phyloP scores from a whole-genome alignment of 2,113 vertebrate genomes.

The Tursiops truncatus region DNA sequence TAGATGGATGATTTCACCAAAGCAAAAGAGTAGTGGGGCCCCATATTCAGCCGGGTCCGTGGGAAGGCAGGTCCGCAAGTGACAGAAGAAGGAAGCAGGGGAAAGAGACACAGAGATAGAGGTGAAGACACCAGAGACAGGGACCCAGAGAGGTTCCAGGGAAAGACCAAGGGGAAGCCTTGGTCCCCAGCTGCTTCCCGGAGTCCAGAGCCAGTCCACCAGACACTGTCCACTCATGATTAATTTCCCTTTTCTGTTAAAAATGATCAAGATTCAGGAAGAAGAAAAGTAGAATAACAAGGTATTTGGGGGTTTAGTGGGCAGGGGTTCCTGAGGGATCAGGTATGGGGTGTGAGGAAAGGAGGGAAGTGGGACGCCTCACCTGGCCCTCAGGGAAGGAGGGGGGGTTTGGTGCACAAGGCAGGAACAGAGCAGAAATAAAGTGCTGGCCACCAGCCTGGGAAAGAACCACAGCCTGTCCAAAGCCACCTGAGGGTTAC shows the following conservation, averaged over 20 bases:
- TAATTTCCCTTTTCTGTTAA: neutral
- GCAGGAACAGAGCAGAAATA: neutral
- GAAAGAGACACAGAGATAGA: neutral
- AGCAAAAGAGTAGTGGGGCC: neutral
- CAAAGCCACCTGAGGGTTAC: neutral
- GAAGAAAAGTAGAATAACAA: neutral
- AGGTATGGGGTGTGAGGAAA: neutral
- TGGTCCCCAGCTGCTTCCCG: neutral
- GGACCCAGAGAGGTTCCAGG: accelerated
- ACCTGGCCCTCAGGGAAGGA: neutral
- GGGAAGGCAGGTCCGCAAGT: neutral
- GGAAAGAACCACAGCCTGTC: neutral
- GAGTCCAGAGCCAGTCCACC: neutral
- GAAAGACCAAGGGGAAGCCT: neutral
- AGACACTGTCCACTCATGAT: neutral
- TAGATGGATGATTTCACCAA: neutral
- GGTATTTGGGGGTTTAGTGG: neutral
- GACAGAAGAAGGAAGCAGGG: neutral
- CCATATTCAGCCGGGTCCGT: accelerated
- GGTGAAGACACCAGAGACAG: neutral
- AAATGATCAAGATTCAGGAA: neutral
- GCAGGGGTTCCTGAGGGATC: neutral
- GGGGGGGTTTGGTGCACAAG: neutral
- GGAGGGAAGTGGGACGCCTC: accelerated
- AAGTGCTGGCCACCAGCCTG: neutral